A percentile compares a stretch with the other conserved stretches of the same genome.
phyloP scores from a whole-genome alignment of 2,888 invertebrate species.

The Hypsopygia costalis region DNA sequence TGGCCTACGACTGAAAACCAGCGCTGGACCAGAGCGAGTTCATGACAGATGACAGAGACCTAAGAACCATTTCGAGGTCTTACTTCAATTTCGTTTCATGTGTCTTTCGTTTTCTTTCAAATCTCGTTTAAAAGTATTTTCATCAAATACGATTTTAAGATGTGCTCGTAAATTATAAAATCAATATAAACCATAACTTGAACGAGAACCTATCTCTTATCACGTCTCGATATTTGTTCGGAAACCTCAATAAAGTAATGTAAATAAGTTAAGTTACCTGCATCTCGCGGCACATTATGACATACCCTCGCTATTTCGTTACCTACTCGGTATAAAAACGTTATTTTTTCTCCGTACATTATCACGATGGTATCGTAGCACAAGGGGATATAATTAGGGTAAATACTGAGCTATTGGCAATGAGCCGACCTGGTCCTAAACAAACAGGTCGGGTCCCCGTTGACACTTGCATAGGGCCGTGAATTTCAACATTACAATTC shows the following conservation, averaged over 20 bases:
- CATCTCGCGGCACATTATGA: conserved; percentile 31
- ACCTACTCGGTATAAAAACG: conserved; percentile 12
- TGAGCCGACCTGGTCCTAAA: conserved; percentile 39
- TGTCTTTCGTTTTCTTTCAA: too few species aligned
- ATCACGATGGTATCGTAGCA: conserved; percentile 32
- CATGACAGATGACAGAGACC: too few species aligned
- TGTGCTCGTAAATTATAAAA: too few species aligned
- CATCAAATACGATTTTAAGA: too few species aligned
- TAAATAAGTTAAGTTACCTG: conserved; percentile 9
- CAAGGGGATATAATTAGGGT: conserved; percentile 48
- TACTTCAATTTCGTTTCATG: too few species aligned
- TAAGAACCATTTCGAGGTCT: too few species aligned
- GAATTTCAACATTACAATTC: not conserved
- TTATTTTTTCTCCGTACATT: conserved; percentile 29
- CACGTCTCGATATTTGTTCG: conserved; percentile 9
- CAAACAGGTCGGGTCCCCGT: conserved; percentile 31
- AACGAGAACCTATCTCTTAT: conserved; percentile 1
- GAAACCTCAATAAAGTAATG: conserved; percentile 11
- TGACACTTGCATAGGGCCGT: conserved; percentile 13
- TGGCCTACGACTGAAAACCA: too few species aligned
- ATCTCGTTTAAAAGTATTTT: too few species aligned
- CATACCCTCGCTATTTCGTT: conserved; percentile 33
- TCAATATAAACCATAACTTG: too few species aligned
- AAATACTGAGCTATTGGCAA: conserved; percentile 45
- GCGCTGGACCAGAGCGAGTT: too few species aligned